Conservation (phyloP, 2,113 vertebrate genomes). For the Steatornis caripensis region DNA sequence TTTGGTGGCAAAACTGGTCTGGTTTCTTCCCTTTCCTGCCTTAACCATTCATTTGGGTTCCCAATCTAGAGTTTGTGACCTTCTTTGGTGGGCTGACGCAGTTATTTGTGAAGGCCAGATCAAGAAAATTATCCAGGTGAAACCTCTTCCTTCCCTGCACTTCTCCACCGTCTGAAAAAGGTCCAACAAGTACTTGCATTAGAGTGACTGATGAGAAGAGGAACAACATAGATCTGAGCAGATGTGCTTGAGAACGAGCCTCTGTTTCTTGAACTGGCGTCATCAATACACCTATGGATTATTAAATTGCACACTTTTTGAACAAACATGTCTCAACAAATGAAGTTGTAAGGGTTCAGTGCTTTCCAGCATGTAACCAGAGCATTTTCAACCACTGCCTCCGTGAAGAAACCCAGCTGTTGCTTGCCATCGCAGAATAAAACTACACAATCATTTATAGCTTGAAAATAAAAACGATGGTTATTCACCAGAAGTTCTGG, state of each 20-base stretch:
- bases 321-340: background rate
- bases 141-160: background rate
- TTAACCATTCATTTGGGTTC: background rate
- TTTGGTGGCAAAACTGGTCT: conserved; percentile 9
- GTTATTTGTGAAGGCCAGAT: background rate
- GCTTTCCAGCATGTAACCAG: background rate
- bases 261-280: background rate
- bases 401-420: background rate
- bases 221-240: background rate
- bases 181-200: background rate
- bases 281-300: background rate
- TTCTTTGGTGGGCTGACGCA: background rate
- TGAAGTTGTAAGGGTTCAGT: background rate
- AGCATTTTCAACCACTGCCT: background rate
- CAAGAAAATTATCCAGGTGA: background rate
- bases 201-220: background rate
- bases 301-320: background rate
- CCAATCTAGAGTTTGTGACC: background rate
- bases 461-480: background rate
- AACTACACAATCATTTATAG: background rate
- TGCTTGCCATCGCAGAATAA: background rate
- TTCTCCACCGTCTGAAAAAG: background rate
- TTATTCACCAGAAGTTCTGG: background rate
- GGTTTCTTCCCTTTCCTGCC: background rate
- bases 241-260: background rate